These are phyloP conservation scores for Charadrius vociferus DNA, from an alignment of 2,113 vertebrate genomes.

Conservation along the genomic window DNA sequence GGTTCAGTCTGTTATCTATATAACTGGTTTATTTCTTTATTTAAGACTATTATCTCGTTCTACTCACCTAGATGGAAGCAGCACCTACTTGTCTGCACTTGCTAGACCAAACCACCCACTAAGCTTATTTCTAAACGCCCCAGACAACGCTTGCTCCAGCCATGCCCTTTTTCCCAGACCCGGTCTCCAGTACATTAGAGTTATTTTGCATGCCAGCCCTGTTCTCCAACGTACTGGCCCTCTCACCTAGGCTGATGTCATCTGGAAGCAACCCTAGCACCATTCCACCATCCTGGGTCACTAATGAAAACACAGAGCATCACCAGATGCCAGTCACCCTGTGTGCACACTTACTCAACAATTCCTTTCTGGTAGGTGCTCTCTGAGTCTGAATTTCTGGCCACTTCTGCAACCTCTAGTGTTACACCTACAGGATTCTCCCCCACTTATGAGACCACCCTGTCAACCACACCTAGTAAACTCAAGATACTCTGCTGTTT, in stretches of 20 bases:
- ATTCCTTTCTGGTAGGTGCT: not conserved
- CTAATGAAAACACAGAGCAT: not conserved
- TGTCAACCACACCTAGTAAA: not conserved
- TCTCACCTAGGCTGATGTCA: not conserved
- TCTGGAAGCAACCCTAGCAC: not conserved
- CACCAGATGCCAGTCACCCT: not conserved
- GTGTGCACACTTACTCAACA: not conserved
- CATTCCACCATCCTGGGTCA: not conserved
- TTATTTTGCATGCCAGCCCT: not conserved
- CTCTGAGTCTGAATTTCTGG: rapidly evolving
- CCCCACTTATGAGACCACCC: not conserved
- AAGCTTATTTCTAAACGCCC: not conserved
- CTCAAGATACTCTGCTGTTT: not conserved
- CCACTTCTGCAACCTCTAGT: not conserved
- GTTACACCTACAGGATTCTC: not conserved
- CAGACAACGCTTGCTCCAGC: not conserved
- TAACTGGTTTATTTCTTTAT: not conserved
- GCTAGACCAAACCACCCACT: not conserved
- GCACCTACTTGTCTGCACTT: not conserved
- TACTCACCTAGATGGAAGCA: not conserved
- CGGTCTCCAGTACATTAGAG: not conserved
- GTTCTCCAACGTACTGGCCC: not conserved
- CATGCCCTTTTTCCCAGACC: not conserved
- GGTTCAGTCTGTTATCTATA: not conserved
- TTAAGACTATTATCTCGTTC: not conserved